Evolutionary conservation across 2,888 invertebrate genomes (phyloP).

Genomic region (Andrena marginata): DNA sequence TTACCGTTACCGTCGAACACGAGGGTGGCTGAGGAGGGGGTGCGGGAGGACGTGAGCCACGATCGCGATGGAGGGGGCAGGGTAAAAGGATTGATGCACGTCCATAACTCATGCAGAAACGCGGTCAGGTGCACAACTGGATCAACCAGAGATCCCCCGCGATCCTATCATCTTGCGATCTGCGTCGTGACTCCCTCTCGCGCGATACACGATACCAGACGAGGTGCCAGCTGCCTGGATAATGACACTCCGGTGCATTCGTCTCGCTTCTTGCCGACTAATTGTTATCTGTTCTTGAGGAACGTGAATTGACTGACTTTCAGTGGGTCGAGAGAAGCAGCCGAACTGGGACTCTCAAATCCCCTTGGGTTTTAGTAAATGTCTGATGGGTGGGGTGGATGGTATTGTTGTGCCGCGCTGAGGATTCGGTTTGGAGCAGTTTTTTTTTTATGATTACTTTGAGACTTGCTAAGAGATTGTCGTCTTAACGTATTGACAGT

Average conservation of each 20-base stretch:
- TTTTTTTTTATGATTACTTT: too few relatives aligned
- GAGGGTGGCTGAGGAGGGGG: constrained; percentile 51
- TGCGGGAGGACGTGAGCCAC: constrained; percentile 37
- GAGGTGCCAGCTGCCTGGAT: constrained; percentile 51
- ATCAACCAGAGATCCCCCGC: constrained; percentile 74
- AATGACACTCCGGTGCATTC: background rate
- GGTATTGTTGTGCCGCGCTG: too few relatives aligned
- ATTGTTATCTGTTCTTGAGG: constrained; percentile 34
- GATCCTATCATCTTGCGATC: constrained; percentile 68
- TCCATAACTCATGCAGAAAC: constrained; percentile 79
- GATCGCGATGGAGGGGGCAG: constrained; percentile 44
- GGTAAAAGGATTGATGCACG: constrained; percentile 75
- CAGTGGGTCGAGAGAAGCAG: too few relatives aligned
- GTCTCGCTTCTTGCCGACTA: constrained; percentile 27
- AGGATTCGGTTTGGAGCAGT: too few relatives aligned
- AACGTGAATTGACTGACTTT: too few relatives aligned
- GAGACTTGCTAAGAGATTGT: too few relatives aligned
- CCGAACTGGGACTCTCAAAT: too few relatives aligned
- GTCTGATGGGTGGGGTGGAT: too few relatives aligned
- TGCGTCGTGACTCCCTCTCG: constrained; percentile 68
- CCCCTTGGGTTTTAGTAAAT: too few relatives aligned
- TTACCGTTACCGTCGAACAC: constrained; percentile 65
- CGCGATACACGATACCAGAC: constrained; percentile 58
- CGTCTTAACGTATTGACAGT: too few relatives aligned
- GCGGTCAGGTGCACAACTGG: constrained; percentile 83